Evolutionary conservation across 2,888 invertebrate species (phyloP).

Genomic region (Lycaena phlaeas): DNA sequence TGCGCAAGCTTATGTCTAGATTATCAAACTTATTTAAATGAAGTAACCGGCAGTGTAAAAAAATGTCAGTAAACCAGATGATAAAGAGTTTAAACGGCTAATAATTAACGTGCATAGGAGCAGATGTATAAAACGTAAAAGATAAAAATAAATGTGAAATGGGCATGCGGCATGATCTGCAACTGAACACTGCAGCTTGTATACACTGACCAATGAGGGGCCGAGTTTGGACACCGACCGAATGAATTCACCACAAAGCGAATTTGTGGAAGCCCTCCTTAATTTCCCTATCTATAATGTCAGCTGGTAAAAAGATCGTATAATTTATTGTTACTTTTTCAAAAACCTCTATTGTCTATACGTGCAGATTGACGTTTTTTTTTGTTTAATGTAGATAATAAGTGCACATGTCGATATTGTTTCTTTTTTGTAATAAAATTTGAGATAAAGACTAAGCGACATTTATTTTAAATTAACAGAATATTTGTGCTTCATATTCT

Average conservation of each 20-base stretch:
- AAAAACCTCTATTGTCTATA: not conserved
- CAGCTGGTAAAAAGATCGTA: conserved; percentile 6
- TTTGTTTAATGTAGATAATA: not conserved
- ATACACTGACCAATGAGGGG: conserved; percentile 44
- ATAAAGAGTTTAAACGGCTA: conserved; percentile 6
- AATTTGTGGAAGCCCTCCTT: conserved; percentile 26
- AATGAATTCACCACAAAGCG: conserved; percentile 44
- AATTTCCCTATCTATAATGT: conserved; percentile 7
- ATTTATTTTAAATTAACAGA: too few relatives aligned
- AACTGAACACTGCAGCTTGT: conserved; percentile 62
- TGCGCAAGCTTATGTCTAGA: too few relatives aligned
- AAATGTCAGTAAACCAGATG: too few relatives aligned
- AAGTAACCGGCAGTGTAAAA: too few relatives aligned
- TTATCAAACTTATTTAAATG: too few relatives aligned
- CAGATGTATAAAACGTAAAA: conserved; percentile 50
- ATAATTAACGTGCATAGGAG: conserved; percentile 22
- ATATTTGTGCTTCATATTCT: too few relatives aligned
- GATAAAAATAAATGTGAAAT: conserved; percentile 40
- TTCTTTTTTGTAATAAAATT: too few relatives aligned
- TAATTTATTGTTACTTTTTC: not conserved
- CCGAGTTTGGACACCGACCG: conserved; percentile 27
- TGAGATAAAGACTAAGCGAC: too few relatives aligned
- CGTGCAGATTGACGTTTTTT: not conserved
- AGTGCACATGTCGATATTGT: not conserved
- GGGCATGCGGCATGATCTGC: conserved; percentile 55